phyloP scores from a whole-genome alignment of 2,113 vertebrate genomes.

The Axis porcinus region DNA sequence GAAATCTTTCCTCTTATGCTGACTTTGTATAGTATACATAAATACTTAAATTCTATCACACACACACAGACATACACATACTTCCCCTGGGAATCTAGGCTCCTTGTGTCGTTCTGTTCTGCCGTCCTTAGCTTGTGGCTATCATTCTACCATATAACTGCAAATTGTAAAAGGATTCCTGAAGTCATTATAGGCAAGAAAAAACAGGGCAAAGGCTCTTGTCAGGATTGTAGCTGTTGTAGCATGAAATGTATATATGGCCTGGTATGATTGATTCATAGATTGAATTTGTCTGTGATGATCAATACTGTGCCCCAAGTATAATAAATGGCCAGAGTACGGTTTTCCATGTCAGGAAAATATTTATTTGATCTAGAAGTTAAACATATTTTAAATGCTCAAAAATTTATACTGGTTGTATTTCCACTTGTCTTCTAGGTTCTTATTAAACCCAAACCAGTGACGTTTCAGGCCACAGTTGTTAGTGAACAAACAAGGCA shows the following conservation, averaged over 20 bases:
- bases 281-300: conserved; percentile 28
- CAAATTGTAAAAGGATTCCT: neutral
- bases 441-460: conserved; percentile 98
- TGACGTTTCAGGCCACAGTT: conserved; percentile 93
- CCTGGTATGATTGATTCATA: conserved; percentile 7
- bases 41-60: neutral
- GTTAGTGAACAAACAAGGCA: conserved; percentile 97
- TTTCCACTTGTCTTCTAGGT: conserved; percentile 83
- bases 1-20: neutral
- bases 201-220: neutral
- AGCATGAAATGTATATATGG: conserved; percentile 5
- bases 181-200: neutral
- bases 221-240: neutral
- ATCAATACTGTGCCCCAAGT: neutral
- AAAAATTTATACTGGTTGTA: neutral
- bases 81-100: neutral
- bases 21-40: neutral
- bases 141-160: neutral
- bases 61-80: neutral
- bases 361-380: neutral
- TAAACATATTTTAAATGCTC: conserved; percentile 51
- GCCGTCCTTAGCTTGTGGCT: neutral
- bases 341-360: neutral
- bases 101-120: conserved; percentile 26
- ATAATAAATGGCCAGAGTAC: neutral